These are phyloP conservation scores for Engystomops pustulosus DNA, from an alignment of 2,113 vertebrate species.

Conservation along the genomic window DNA sequence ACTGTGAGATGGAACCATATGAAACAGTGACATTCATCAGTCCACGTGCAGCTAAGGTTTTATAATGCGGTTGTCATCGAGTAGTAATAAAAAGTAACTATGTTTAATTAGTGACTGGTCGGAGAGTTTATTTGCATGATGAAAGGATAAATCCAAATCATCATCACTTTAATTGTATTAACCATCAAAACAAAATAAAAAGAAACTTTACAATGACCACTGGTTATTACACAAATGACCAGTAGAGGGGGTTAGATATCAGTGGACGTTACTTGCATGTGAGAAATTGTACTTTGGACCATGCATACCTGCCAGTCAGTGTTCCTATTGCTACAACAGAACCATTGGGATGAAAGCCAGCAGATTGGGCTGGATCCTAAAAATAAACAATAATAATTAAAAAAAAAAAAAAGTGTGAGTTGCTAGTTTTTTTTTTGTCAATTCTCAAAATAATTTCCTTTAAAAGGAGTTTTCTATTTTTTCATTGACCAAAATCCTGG, in stretches of 20 bases:
- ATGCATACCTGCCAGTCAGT: slow-evolving; percentile 88
- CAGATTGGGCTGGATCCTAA: slow-evolving; percentile 93
- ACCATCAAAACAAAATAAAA: no score
- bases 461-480: no score
- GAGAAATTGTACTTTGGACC: no score
- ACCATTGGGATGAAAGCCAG: slow-evolving; percentile 93
- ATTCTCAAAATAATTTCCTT: no score
- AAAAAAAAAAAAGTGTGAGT: neutral
- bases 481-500: no score
- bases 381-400: neutral
- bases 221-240: neutral
- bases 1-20: neutral
- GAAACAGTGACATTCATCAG: neutral
- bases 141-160: neutral
- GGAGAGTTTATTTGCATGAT: neutral
- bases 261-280: neutral
- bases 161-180: neutral
- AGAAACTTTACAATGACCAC: neutral
- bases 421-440: neutral
- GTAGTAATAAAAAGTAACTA: neutral
- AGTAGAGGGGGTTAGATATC: neutral
- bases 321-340: slow-evolving; percentile 93
- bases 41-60: neutral
- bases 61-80: neutral
- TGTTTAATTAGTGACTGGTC: neutral